phyloP scores from a whole-genome alignment of 2,888 invertebrate species.

The Dichetophora obliterata region DNA sequence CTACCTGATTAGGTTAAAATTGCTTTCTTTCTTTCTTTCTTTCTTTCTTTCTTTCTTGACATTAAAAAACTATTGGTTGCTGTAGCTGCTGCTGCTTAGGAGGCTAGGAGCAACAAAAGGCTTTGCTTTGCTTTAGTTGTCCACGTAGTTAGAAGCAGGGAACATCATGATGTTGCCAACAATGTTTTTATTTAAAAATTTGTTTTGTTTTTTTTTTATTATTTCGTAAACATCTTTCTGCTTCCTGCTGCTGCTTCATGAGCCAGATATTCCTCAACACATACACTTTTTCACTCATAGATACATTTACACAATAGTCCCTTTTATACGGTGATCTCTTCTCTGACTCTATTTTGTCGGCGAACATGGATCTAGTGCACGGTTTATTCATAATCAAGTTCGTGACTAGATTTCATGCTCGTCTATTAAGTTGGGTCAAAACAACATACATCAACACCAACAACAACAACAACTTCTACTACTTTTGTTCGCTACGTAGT shows the following conservation, averaged over 20 bases:
- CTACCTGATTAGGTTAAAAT: constrained; percentile 17
- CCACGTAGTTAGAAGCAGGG: constrained; percentile 20
- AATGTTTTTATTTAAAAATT: constrained; percentile 31
- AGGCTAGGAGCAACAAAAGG: constrained; percentile 27
- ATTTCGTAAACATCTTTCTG: neutral
- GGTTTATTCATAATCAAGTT: constrained; percentile 71
- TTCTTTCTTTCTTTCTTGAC: neutral
- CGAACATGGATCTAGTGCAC: constrained; percentile 72
- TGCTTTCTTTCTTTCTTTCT: too few species aligned
- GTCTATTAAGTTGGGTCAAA: constrained; percentile 71
- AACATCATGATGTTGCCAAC: constrained; percentile 43
- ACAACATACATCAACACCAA: constrained; percentile 55
- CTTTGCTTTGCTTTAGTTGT: constrained; percentile 15
- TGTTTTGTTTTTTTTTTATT: neutral
- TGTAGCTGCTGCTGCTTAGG: constrained; percentile 19
- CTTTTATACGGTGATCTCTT: constrained; percentile 53
- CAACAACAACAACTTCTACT: constrained; percentile 22
- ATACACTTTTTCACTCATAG: constrained; percentile 15
- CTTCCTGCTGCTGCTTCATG: neutral
- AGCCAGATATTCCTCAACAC: neutral
- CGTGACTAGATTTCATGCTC: constrained; percentile 72
- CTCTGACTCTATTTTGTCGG: constrained; percentile 71
- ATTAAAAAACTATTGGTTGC: neutral
- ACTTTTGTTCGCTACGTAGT: constrained; percentile 13
- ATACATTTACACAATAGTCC: constrained; percentile 2